Percentiles rank a stretch among this genome's conserved stretches.
These are phyloP conservation scores for Eupithecia vulgata DNA, from an alignment of 2,888 invertebrate species.

Conservation along the genomic window DNA sequence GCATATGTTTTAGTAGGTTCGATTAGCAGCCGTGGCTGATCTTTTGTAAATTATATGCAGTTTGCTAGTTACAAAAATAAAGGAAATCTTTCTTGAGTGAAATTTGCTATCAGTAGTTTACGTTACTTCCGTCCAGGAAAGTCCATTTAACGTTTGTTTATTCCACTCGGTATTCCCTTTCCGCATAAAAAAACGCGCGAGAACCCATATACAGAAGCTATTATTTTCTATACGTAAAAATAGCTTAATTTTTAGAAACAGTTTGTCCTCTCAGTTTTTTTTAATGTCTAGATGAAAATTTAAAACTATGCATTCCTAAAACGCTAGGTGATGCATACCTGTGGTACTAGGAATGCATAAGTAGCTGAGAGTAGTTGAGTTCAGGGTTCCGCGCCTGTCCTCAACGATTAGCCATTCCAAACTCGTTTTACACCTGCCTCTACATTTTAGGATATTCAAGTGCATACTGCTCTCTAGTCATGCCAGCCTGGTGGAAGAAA, in stretches of 20 bases:
- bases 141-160: too few species aligned
- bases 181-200: not conserved
- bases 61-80: too few species aligned
- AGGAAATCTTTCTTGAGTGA: too few species aligned
- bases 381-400: constrained; percentile 25
- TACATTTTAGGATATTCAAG: constrained; percentile 13
- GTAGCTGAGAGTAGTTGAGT: constrained; percentile 25
- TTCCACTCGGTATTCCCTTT: too few species aligned
- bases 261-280: not conserved
- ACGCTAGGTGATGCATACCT: constrained; percentile 9
- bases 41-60: too few species aligned
- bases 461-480: constrained; percentile 12
- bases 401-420: constrained; percentile 23
- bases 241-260: not conserved
- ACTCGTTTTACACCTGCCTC: constrained; percentile 13
- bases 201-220: not conserved
- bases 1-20: too few species aligned
- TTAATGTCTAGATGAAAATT: not conserved
- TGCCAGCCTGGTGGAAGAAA: constrained; percentile 5
- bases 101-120: too few species aligned
- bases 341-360: constrained; percentile 34
- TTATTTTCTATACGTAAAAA: not conserved
- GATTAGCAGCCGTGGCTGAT: too few species aligned
- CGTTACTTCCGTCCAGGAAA: too few species aligned
- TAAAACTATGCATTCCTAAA: constrained; percentile 16